These are phyloP conservation scores for Ecliptopera silaceata DNA, from an alignment of 2,888 invertebrate genomes.

Conservation along the genomic window DNA sequence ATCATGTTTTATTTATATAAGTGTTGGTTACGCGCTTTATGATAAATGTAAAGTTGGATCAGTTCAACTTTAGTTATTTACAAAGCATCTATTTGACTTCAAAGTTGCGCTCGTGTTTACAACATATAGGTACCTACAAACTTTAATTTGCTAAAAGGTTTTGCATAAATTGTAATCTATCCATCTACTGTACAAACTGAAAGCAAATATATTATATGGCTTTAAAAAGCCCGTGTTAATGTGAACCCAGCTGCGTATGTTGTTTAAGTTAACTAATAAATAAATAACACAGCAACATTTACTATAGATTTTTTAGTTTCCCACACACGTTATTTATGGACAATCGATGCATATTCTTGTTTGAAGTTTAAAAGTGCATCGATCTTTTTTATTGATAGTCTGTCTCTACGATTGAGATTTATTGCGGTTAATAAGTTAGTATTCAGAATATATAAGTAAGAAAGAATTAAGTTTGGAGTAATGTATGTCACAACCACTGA, in stretches of 20 bases:
- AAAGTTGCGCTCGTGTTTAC: slow-evolving; percentile 14
- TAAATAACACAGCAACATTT: too few relatives aligned
- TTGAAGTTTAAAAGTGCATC: too few relatives aligned
- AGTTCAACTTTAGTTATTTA: background rate
- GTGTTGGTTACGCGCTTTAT: too few relatives aligned
- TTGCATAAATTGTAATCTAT: slow-evolving; percentile 10
- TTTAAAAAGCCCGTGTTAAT: background rate
- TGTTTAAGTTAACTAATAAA: too few relatives aligned
- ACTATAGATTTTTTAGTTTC: too few relatives aligned
- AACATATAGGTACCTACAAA: slow-evolving; percentile 15
- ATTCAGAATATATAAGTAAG: too few relatives aligned
- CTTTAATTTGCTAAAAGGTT: slow-evolving; percentile 24
- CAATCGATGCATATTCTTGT: too few relatives aligned
- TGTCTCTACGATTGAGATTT: background rate
- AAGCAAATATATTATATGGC: background rate
- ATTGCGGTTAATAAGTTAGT: background rate
- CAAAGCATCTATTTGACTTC: background rate
- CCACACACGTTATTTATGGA: too few relatives aligned
- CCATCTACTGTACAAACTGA: background rate
- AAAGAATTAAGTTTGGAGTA: background rate
- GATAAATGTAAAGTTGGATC: too few relatives aligned
- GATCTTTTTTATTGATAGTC: too few relatives aligned
- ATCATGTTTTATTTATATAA: too few relatives aligned
- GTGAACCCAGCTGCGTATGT: background rate
- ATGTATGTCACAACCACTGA: slow-evolving; percentile 1